Base-by-base conservation (phyloP, 2,888 invertebrate species). In the Pheosia gnoma region DNA sequence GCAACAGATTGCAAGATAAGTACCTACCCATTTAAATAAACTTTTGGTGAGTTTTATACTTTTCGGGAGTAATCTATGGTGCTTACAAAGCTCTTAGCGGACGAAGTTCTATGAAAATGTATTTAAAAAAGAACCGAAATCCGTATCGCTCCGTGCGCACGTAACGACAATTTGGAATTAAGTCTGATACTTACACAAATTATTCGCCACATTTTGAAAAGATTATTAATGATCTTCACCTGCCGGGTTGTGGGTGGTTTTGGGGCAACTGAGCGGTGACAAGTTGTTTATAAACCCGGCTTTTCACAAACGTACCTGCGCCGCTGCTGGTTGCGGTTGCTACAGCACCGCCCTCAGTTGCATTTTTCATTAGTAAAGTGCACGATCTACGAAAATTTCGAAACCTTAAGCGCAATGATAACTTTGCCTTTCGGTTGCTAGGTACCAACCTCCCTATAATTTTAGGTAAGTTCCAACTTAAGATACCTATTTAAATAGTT, bases 381-480 rank as follows among this genome's bases (percentile, higher is more conserved):
- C 90, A 91, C 91, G 90, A 90, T 77, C 77, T 74, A 76, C 79
- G 72, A 85, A 81, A 84, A 85, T 91, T 80, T 82, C 83, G 87
- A 85, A 84, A 89, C 74, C 9, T 51, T 6, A 13, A 47, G 8
- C n/a, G 8, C 45, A 47, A 11, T 47, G 47, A 47, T 25, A 25
- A 25, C 11, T n/a, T 47, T 47, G n/a, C 3, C 41, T 41, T 41
- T 5, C 41, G 8, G 41, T 41, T 41, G 41, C 41, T 8, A 0
- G 5, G 8, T 7, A 41, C 41, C 41, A 0, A 41, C 41, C 5
- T 41, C 3, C 5, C 8, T 41, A 8, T 8, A 41, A 41, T 41
- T 8, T 41, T 41, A 41, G 41, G 41, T 41, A 41, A 8, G 8
- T 41, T 7, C 5, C 6, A 5, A 41, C 1, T 41, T 25, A 25